Evolutionary conservation across 2,797 vertebrate genomes (phyloP).

Genomic region (Siniperca obscura): DNA sequence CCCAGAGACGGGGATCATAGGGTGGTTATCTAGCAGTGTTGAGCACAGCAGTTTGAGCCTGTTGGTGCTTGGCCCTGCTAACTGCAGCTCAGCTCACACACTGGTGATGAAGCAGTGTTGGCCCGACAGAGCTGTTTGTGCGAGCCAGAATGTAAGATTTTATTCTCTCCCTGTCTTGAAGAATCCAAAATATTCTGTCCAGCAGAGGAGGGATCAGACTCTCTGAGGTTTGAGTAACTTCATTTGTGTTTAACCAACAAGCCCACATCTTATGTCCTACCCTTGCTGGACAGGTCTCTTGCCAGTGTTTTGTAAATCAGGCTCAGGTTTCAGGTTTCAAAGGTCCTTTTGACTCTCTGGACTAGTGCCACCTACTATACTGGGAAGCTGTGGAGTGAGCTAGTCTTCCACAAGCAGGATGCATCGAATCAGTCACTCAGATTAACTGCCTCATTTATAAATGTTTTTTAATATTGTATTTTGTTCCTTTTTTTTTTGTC

Average conservation of each 20-base stretch:
- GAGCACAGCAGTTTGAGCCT: constrained; percentile 50
- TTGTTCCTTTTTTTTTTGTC: neutral
- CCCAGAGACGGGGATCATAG: constrained; percentile 44
- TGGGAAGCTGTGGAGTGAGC: constrained; percentile 20
- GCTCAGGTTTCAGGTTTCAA: constrained; percentile 51
- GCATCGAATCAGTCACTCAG: constrained; percentile 3
- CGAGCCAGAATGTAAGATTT: constrained; percentile 54
- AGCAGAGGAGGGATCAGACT: constrained; percentile 31
- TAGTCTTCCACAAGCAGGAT: constrained; percentile 9
- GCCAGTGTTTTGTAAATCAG: constrained; percentile 41
- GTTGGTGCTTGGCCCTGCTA: constrained; percentile 46
- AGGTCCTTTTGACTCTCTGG: constrained; percentile 23
- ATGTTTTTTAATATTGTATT: neutral
- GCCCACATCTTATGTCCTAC: constrained; percentile 26
- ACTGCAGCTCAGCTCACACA: constrained; percentile 53
- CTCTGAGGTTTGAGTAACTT: constrained; percentile 28
- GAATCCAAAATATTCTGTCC: constrained; percentile 45
- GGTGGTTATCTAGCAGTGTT: constrained; percentile 60
- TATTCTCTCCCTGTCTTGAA: constrained; percentile 44
- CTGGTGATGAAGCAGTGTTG: constrained; percentile 47
- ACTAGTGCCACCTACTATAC: constrained; percentile 11
- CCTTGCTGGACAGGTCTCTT: constrained; percentile 31
- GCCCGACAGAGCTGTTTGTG: constrained; percentile 26
- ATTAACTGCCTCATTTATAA: neutral
- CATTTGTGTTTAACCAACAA: constrained; percentile 50